Evolutionary conservation across 2,797 vertebrate genomes (phyloP).

Genomic region (Danio jaintianensis): DNA sequence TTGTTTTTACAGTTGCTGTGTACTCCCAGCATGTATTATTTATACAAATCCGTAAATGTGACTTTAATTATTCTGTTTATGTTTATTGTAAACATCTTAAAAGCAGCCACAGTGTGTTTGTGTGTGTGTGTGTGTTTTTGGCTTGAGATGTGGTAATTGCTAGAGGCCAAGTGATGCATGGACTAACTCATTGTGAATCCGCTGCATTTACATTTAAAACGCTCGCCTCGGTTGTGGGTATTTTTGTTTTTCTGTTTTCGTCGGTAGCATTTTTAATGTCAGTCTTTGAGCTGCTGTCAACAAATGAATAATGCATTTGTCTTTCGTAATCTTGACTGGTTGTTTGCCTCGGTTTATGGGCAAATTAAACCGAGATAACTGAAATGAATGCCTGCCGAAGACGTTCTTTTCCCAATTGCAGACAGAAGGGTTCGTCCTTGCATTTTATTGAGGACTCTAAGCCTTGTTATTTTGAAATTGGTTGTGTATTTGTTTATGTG

Average conservation of each 20-base stretch:
- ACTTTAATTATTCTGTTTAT: conserved; percentile 85
- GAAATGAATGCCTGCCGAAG: conserved; percentile 23
- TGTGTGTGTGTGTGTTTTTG: conserved; percentile 51
- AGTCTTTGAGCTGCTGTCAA: conserved; percentile 39
- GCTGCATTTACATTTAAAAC: conserved; percentile 51
- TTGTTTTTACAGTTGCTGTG: conserved; percentile 82
- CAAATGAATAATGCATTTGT: conserved; percentile 58
- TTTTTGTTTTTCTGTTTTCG: conserved; percentile 49
- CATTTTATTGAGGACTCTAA: conserved; percentile 19
- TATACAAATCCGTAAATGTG: conserved; percentile 79
- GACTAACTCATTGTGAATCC: conserved; percentile 48
- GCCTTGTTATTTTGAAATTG: conserved; percentile 35
- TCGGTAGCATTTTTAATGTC: conserved; percentile 44
- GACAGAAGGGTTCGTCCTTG: conserved; percentile 11
- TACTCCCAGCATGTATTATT: conserved; percentile 77
- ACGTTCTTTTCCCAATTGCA: background rate
- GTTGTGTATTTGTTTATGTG: conserved; percentile 54
- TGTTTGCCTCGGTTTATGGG: conserved; percentile 33
- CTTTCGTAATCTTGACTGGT: conserved; percentile 41
- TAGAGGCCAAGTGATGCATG: conserved; percentile 70
- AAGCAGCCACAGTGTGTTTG: conserved; percentile 46
- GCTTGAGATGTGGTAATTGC: conserved; percentile 66
- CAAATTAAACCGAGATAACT: conserved; percentile 39
- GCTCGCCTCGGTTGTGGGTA: conserved; percentile 40
- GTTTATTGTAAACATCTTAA: conserved; percentile 82